These are phyloP conservation scores for Engraulis encrasicolus DNA, from an alignment of 2,113 vertebrate species.

Conservation along the genomic window DNA sequence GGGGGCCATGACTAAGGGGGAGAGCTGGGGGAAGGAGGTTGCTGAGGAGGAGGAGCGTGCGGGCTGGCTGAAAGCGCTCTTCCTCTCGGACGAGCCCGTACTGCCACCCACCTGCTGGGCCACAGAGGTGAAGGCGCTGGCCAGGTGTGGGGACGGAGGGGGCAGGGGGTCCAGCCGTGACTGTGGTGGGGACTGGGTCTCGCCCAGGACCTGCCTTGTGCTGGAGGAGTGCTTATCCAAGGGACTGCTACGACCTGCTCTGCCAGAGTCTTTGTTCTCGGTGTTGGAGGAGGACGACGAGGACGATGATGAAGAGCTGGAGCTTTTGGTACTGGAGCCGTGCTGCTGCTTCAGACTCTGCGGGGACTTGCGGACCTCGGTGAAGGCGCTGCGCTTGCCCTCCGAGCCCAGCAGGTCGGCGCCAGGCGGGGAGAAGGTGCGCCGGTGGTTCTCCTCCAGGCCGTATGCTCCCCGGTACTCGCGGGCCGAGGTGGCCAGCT, in stretches of 20 bases:
- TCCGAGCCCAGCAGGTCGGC: constrained; percentile 73
- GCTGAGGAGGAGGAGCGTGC: constrained; percentile 77
- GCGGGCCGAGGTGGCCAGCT: constrained; percentile 86
- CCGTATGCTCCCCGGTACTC: constrained; percentile 71
- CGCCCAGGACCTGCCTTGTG: constrained; percentile 78
- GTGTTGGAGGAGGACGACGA: constrained; percentile 58
- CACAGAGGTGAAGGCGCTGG: constrained; percentile 88
- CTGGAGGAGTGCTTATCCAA: constrained; percentile 72
- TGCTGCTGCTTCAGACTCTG: constrained; percentile 75
- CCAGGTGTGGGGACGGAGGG: constrained; percentile 57
- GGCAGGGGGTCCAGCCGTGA: constrained; percentile 61
- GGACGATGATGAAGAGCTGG: constrained; percentile 34
- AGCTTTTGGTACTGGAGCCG: constrained; percentile 55
- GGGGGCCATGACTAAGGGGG: constrained; percentile 85
- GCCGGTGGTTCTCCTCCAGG: constrained; percentile 73
- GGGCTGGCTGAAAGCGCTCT: constrained; percentile 94
- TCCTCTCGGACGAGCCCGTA: constrained; percentile 74
- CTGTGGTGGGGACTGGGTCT: constrained; percentile 76
- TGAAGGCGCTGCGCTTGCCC: constrained; percentile 92
- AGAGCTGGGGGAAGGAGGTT: constrained; percentile 83
- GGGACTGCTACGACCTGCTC: constrained; percentile 60
- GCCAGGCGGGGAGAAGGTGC: constrained; percentile 78
- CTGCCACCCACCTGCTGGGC: constrained; percentile 73
- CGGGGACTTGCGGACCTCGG: constrained; percentile 87
- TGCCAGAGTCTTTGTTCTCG: constrained; percentile 75